Percentiles rank a stretch among this genome's conserved stretches.
Conservation (phyloP, 2,113 vertebrate species). For the Gopherus flavomarginatus region DNA sequence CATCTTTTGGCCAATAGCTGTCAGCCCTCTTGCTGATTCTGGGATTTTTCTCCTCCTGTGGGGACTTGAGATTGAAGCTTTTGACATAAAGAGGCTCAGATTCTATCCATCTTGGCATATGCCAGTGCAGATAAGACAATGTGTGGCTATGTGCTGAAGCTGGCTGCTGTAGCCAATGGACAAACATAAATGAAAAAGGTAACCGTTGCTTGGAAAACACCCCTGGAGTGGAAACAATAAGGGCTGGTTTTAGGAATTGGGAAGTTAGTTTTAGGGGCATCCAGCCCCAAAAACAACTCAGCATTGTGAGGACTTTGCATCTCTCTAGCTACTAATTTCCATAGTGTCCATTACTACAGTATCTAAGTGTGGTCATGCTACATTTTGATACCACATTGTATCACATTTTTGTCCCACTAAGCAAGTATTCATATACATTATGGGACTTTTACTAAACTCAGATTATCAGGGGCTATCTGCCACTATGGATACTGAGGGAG, state of each 20-base stretch:
- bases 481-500: background rate
- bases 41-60: constrained; percentile 51
- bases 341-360: background rate
- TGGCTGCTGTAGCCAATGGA: constrained; percentile 18
- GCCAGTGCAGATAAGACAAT: constrained; percentile 63
- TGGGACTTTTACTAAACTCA: background rate
- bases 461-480: background rate
- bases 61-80: constrained; percentile 52
- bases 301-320: background rate
- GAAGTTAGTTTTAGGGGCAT: background rate
- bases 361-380: background rate
- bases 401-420: background rate
- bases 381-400: background rate
- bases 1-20: background rate
- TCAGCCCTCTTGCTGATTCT: constrained; percentile 53
- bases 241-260: background rate
- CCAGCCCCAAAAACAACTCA: background rate
- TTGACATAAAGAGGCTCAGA: constrained; percentile 14
- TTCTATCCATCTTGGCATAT: constrained; percentile 70
- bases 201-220: background rate
- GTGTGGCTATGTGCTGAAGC: background rate
- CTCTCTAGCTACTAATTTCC: background rate
- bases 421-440: background rate
- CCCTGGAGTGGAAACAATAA: background rate
- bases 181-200: constrained; percentile 23